These are phyloP conservation scores for Ailurus styani DNA, from an alignment of 2,113 vertebrate species.

Conservation along the genomic window DNA sequence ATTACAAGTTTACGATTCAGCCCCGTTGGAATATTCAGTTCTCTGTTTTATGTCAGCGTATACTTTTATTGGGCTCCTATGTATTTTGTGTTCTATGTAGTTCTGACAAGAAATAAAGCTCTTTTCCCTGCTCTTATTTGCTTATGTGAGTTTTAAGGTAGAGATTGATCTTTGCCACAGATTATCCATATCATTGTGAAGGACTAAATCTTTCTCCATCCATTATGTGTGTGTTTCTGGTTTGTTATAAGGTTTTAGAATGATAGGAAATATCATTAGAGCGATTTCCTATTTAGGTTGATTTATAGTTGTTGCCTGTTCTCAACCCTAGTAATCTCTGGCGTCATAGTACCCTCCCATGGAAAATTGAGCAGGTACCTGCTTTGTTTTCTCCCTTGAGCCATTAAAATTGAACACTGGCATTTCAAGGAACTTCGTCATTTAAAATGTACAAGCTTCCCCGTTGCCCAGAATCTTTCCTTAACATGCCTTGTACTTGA, in stretches of 20 bases:
- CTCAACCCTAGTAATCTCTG: background rate
- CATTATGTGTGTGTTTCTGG: background rate
- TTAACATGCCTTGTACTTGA: background rate
- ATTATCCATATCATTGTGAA: background rate
- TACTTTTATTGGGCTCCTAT: constrained; percentile 9
- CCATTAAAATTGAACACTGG: background rate
- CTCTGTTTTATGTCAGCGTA: background rate
- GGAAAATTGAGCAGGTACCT: background rate
- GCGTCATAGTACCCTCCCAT: background rate
- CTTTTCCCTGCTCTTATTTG: background rate
- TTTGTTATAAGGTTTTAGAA: background rate
- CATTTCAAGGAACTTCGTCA: background rate
- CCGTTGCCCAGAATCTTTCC: background rate
- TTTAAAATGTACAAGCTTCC: background rate
- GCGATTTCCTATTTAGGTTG: background rate
- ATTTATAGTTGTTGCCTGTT: background rate
- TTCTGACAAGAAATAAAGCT: background rate
- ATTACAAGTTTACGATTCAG: constrained; percentile 65
- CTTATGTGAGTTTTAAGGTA: background rate
- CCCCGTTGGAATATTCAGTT: background rate
- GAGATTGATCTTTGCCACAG: background rate
- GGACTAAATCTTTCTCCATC: background rate
- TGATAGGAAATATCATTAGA: background rate
- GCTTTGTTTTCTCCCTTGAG: constrained; percentile 2
- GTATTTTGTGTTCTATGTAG: background rate